A percentile compares a stretch with the other conserved stretches of the same genome.
Evolutionary conservation across 2,797 vertebrate genomes (phyloP).

Genomic region (Acipenser transmontanus): DNA sequence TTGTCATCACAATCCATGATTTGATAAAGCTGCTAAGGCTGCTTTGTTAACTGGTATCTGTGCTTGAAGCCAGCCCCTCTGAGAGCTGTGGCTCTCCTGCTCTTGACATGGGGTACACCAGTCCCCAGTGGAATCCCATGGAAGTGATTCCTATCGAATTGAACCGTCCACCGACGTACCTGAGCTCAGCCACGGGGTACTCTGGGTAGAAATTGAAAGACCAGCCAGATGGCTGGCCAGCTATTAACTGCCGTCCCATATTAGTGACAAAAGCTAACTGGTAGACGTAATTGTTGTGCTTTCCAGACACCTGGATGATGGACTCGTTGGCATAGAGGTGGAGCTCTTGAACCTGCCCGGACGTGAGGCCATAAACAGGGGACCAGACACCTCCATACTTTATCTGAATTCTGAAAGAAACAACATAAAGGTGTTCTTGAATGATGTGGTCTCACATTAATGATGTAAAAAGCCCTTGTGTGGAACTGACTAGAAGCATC

Average conservation of each 20-base stretch:
- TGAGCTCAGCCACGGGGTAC: slow-evolving; percentile 21
- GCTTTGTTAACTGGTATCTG: too few relatives aligned
- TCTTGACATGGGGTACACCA: neutral
- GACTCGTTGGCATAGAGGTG: slow-evolving; percentile 18
- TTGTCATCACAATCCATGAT: too few relatives aligned
- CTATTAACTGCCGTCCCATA: slow-evolving; percentile 17
- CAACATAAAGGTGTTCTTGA: too few relatives aligned
- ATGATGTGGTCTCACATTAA: too few relatives aligned
- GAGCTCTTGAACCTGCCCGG: rapidly evolving
- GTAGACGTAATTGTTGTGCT: slow-evolving; percentile 15
- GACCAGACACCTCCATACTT: slow-evolving; percentile 21
- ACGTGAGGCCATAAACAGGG: rapidly evolving
- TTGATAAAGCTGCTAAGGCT: too few relatives aligned
- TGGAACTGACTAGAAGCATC: too few relatives aligned
- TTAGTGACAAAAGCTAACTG: slow-evolving; percentile 25
- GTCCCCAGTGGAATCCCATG: slow-evolving; percentile 26
- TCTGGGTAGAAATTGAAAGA: slow-evolving; percentile 35
- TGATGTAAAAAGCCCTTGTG: too few relatives aligned
- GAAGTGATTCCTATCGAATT: slow-evolving; percentile 12
- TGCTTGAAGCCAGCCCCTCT: too few relatives aligned
- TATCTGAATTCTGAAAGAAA: slow-evolving; percentile 25
- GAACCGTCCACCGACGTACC: slow-evolving; percentile 20
- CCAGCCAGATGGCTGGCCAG: slow-evolving; percentile 6
- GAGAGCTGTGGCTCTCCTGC: too few relatives aligned
- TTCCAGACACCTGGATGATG: slow-evolving; percentile 34